Percentiles rank a stretch among this genome's conserved stretches.
Evolutionary conservation across 2,888 invertebrate genomes (phyloP).

Genomic region (Sesia apiformis): DNA sequence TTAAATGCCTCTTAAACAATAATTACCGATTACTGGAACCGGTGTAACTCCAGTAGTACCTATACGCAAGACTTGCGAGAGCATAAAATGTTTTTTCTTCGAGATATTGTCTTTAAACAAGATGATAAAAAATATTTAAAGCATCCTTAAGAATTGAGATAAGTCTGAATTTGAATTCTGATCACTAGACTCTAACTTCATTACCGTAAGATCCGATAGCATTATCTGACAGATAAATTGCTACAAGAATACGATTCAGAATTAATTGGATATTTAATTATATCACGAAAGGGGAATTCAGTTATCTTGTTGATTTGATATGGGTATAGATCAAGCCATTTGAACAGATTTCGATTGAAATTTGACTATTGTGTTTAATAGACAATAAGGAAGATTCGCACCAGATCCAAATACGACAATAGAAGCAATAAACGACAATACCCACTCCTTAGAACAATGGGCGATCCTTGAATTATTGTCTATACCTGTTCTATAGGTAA

Average conservation of each 20-base stretch:
- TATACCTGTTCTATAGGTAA: not conserved
- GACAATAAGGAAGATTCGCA: constrained; percentile 2
- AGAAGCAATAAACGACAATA: constrained; percentile 37
- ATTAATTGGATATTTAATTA: not conserved
- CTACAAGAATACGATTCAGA: not conserved
- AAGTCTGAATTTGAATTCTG: not conserved
- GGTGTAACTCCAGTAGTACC: constrained; percentile 33
- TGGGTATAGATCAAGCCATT: not conserved
- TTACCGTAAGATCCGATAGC: not conserved
- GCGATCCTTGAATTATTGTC: constrained; percentile 36
- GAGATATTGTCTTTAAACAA: not conserved
- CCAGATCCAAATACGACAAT: constrained; percentile 26
- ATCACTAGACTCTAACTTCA: not conserved
- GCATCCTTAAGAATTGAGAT: not conserved
- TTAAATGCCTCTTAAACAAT: constrained; percentile 63
- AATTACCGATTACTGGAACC: constrained; percentile 57
- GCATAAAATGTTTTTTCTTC: not conserved
- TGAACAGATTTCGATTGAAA: not conserved
- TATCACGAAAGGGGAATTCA: not conserved
- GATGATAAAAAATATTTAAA: not conserved
- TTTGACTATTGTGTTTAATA: not conserved
- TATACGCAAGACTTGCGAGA: constrained; percentile 21
- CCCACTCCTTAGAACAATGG: constrained; percentile 49
- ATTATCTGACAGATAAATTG: not conserved
- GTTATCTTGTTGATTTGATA: not conserved